Base-by-base conservation (phyloP, 2,797 vertebrate genomes). In the Enoplosus armatus region DNA sequence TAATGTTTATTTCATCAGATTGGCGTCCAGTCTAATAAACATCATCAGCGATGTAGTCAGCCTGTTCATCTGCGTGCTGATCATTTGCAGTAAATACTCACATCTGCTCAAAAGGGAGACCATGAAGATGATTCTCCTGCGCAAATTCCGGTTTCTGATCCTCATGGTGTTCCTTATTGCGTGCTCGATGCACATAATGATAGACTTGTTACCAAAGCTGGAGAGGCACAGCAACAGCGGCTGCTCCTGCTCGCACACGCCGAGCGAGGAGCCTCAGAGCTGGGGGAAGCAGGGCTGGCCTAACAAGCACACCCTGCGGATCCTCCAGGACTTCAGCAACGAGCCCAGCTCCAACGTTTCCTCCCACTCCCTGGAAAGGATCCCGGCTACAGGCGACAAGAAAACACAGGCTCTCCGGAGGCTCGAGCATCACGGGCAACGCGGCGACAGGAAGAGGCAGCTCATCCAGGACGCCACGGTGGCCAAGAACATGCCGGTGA, bases 271-370 rank as follows among this genome's bases (percentile, higher is more conserved):
- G 81, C 95, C 94, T 0, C 91, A 95, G 59, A 95, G 92, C 92
- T 96, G 97, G 97, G 95, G 89, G 50, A 94, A 94, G 87, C 95
- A 92, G 60, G 95, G 95, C 90, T 97, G 97, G 97, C 97, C 96
- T 87, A 95, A 97, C 93, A 98, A 98, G 80, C 98, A 98, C 95
- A 98, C 97, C 14, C 95, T 98, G 89, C 95, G 97, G 87, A 96
- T 98, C 93, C 95, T 98, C 66, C 97, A 98, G 92, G 97, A 99
- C 93, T 98, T 99, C 91, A 97, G 97, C 94, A 97, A 96, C 89
- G 97, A 98, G 88, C 97, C 97, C 48, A 92, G 93, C 92, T 97
- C 97, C 55, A 99, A 98, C 75, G 95, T 97, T 53, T 96, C 96
- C 64, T 96, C 97, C 27, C 97, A 94, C 79, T 97, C 97, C 1